Conservation (phyloP, 2,797 vertebrate species). For the Cyprinella venusta region DNA sequence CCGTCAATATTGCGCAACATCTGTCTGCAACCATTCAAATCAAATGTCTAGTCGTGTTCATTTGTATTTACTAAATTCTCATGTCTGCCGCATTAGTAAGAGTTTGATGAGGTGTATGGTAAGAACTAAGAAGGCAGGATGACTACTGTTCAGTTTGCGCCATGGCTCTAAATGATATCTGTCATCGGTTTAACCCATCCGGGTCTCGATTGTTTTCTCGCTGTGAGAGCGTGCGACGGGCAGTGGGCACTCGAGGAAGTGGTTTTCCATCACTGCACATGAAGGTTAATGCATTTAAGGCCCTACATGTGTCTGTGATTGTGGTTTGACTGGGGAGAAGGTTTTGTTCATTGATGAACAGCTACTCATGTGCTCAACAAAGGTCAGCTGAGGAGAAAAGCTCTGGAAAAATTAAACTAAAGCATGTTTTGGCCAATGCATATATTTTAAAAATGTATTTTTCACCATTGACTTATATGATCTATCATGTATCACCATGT, state of each 20-base stretch:
- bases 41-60: constrained; percentile 11
- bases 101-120: constrained; percentile 23
- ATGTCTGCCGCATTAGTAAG: constrained; percentile 39
- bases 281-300: constrained; percentile 72
- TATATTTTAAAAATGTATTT: constrained; percentile 3
- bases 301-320: constrained; percentile 78
- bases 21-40: constrained; percentile 25
- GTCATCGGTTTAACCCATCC: constrained; percentile 35
- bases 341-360: constrained; percentile 45
- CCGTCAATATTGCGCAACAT: constrained; percentile 23
- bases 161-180: constrained; percentile 39
- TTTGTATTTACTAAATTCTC: constrained; percentile 17
- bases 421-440: not conserved
- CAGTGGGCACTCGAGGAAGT: constrained; percentile 67
- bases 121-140: constrained; percentile 1
- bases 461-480: constrained; percentile 14
- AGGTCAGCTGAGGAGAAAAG: constrained; percentile 16
- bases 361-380: constrained; percentile 42
- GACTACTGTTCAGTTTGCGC: constrained; percentile 31
- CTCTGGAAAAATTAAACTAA: constrained; percentile 16
- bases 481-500: not conserved
- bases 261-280: constrained; percentile 67
- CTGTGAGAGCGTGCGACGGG: constrained; percentile 60
- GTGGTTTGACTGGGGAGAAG: constrained; percentile 64
- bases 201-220: constrained; percentile 54